These are phyloP conservation scores for Xylota segnis DNA, from an alignment of 2,888 invertebrate species.

Conservation along the genomic window DNA sequence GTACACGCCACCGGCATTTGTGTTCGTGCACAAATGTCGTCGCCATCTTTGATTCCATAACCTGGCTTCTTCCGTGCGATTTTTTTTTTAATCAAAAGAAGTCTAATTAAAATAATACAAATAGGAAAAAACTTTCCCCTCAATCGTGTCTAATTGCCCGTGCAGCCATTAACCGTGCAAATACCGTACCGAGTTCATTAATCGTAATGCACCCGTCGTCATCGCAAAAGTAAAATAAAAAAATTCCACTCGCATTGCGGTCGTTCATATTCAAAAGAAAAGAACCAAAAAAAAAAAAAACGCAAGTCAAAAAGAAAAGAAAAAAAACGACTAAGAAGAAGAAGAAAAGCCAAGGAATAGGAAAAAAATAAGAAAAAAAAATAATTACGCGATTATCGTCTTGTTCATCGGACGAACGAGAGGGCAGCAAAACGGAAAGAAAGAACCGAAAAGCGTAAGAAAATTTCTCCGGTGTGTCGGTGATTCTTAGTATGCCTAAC, in stretches of 20 bases:
- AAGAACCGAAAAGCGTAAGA: constrained; percentile 55
- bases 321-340: constrained; percentile 20
- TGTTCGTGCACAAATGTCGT: constrained; percentile 78
- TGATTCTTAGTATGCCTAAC: constrained; percentile 25
- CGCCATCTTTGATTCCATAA: constrained; percentile 80
- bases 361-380: constrained; percentile 33
- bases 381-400: constrained; percentile 66
- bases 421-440: constrained; percentile 36
- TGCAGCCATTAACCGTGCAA: constrained; percentile 42
- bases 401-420: constrained; percentile 58
- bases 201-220: constrained; percentile 29
- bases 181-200: constrained; percentile 39
- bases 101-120: constrained; percentile 74
- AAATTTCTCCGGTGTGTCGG: constrained; percentile 67
- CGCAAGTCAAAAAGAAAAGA: constrained; percentile 4
- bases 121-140: constrained; percentile 51
- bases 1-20: constrained; percentile 76
- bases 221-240: constrained; percentile 35
- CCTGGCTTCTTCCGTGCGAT: constrained; percentile 79
- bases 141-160: constrained; percentile 29
- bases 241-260: constrained; percentile 73
- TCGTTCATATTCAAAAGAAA: constrained; percentile 66
- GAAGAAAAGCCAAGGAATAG: constrained; percentile 53
- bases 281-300: constrained; percentile 30
- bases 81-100: constrained; percentile 72